Evolutionary conservation across 2,113 vertebrate species (phyloP), one percentile per base, ranked within the genome.

Genomic region (Poicephalus meyeri): DNA sequence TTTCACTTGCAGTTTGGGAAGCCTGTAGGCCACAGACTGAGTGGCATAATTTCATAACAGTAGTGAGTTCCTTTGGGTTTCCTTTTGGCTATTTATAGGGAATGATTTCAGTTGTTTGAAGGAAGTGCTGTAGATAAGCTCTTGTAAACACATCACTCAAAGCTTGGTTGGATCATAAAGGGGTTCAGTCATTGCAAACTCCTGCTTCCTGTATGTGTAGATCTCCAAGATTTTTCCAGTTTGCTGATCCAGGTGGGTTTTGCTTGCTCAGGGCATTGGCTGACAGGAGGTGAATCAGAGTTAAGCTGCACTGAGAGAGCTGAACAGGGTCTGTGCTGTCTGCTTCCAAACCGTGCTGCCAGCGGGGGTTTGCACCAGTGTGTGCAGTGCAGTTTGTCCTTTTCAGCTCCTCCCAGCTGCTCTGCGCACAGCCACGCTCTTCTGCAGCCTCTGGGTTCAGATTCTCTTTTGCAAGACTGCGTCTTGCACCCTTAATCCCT

Each of bases 201-300:
- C 50, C 18, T 26, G 2, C 5, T 35, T 85, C 17, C 47, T 73
- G 5, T 63, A 44, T 0, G 0, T 47, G 7, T 25, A 4, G 23
- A 13, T 50, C 58, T 47, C 70, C 10, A 6, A 1, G 8, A 24
- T 42, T 85, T 44, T 55, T 81, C 14, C 47, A 37, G 0, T 55
- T 41, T 85, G 70, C 39, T 72, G 31, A 44, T 69, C 31, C 11
- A 2, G 41, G 35, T 49, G 63, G 39, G 9, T 29, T 88, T 58
- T 79, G n/a, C 31, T 80, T 33, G 25, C 53, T 81, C 73, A 11
- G 84, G 41, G 26, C 52, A 49, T 49, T 1, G 5, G 10, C 25
- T 95, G 56, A 28, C n/a, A 64, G 66, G 61, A 80, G 49, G 8
- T 64, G 74, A 46, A 37, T 7, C 23, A 31, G 63, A 53, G 31